Conservation (phyloP, 2,888 invertebrate species). For the Harpagoxenus sublaevis region DNA sequence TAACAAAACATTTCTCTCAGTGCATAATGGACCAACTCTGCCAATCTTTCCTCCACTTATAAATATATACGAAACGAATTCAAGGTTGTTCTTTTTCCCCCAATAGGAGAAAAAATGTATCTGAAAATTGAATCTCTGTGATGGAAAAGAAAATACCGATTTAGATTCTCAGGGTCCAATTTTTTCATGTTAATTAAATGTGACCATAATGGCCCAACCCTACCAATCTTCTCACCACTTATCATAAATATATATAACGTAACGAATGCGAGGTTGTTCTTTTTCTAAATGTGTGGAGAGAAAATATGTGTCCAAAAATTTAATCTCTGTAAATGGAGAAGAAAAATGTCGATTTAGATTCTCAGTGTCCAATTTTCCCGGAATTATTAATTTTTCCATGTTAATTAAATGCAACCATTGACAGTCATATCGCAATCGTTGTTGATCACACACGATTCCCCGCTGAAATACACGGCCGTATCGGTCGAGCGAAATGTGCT, state of each 20-base stretch:
- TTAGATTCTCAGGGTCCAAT: no score
- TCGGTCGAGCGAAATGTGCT: conserved; percentile 20
- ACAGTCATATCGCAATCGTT: background rate
- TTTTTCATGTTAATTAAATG: no score
- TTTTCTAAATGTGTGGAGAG: background rate
- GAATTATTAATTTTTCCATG: background rate
- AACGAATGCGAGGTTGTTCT: background rate
- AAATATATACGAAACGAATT: no score
- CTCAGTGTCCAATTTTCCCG: background rate
- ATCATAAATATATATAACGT: background rate
- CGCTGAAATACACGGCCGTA: background rate
- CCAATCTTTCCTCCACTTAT: no score
- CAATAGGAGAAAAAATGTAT: no score
- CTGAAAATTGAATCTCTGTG: no score
- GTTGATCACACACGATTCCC: background rate
- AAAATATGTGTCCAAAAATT: background rate
- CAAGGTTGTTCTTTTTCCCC: no score
- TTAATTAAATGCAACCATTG: background rate
- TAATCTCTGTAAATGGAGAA: background rate
- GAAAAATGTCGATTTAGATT: background rate
- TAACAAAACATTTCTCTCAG: no score
- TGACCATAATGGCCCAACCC: background rate
- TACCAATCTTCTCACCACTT: conserved; percentile 25
- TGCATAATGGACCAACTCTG: no score
- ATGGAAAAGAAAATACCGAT: no score